Conservation (phyloP, 1,140 invertebrate species). For the Sarcophaga bullata region DNA sequence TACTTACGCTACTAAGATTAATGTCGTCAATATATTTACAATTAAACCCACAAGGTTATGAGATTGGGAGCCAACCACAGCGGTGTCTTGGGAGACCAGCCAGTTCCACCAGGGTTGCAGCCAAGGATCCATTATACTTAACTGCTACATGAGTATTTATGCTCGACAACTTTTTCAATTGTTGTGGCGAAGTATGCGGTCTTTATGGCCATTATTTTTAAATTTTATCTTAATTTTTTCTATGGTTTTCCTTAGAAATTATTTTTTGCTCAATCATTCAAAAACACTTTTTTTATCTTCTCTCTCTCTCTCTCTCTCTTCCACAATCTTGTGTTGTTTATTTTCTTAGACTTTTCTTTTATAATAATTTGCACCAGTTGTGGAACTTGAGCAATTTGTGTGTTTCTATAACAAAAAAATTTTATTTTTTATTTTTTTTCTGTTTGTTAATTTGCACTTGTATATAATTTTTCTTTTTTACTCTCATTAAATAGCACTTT, state of each 20-base stretch:
- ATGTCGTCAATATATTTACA: slow-evolving; percentile 91
- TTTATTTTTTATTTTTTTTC: neutral
- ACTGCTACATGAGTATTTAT: slow-evolving; percentile 93
- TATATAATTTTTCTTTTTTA: neutral
- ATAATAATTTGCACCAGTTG: neutral
- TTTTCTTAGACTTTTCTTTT: neutral
- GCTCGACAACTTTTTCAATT: slow-evolving; percentile 76
- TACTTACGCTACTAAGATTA: slow-evolving; percentile 89
- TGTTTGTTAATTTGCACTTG: neutral
- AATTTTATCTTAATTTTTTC: too few relatives aligned
- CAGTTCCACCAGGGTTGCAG: slow-evolving; percentile 98
- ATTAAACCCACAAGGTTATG: slow-evolving; percentile 93
- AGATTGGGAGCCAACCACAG: slow-evolving; percentile 98
- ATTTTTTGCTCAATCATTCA: slow-evolving; percentile 13
- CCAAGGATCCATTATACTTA: slow-evolving; percentile 85
- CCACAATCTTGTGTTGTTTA: too few relatives aligned
- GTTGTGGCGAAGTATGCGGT: slow-evolving; percentile 64
- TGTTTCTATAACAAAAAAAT: neutral
- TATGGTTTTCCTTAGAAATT: neutral
- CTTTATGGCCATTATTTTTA: slow-evolving; percentile 51
- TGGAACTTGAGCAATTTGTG: neutral
- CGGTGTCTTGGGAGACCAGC: slow-evolving; percentile 90
- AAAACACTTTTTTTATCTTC: slow-evolving; percentile 2
- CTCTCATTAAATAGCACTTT: neutral
- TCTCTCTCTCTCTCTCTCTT: neutral